Percentiles rank a stretch among this genome's conserved stretches.
These are phyloP conservation scores for Chiropotes sagulatus DNA, from an alignment of 2,797 vertebrate genomes.

Conservation along the genomic window DNA sequence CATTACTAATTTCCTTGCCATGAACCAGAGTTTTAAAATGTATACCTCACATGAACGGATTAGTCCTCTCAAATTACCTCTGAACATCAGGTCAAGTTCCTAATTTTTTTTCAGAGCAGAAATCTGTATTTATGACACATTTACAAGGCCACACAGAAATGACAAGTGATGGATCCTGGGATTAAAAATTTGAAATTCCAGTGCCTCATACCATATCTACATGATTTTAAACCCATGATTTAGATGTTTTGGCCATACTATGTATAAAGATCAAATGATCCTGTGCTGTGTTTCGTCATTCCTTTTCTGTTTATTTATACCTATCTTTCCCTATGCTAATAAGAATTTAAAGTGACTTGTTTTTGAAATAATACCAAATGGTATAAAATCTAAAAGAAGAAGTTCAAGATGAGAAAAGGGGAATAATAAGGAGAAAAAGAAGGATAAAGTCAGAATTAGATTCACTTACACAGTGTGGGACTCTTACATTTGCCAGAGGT, in stretches of 20 bases:
- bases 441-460: background rate
- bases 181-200: slow-evolving; percentile 49
- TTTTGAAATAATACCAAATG: background rate
- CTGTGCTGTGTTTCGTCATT: slow-evolving; percentile 34
- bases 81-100: slow-evolving; percentile 45
- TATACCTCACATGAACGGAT: slow-evolving; percentile 49
- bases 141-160: slow-evolving; percentile 44
- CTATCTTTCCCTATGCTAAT: background rate
- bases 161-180: background rate
- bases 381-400: slow-evolving; percentile 19
- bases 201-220: background rate
- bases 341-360: slow-evolving; percentile 38
- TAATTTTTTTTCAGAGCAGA: slow-evolving; percentile 48
- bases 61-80: slow-evolving; percentile 14
- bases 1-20: slow-evolving; percentile 39
- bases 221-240: slow-evolving; percentile 37
- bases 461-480: background rate
- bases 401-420: background rate
- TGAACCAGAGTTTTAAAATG: slow-evolving; percentile 55
- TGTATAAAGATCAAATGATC: background rate
- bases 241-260: background rate
- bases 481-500: background rate
- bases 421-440: background rate
- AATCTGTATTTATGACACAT: slow-evolving; percentile 54
- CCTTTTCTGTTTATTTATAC: slow-evolving; percentile 16